Conservation (phyloP, 2,113 vertebrate genomes). For the Amazona guildingii region DNA sequence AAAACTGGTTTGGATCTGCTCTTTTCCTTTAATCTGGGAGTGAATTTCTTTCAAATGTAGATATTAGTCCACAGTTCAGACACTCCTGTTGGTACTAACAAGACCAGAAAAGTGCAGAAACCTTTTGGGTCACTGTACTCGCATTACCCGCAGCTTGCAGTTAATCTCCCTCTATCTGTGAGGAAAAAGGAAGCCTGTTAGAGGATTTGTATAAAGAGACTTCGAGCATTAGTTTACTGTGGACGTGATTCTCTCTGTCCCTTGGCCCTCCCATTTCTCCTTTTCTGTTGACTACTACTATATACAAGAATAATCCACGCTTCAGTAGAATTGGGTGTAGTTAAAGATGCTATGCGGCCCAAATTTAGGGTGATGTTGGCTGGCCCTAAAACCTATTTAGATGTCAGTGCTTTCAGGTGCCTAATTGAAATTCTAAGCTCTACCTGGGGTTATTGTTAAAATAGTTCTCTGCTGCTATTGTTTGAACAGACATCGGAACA, state of each 20-base stretch:
- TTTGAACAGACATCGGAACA: not conserved
- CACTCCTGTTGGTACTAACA: rapidly evolving
- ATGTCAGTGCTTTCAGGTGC: not conserved
- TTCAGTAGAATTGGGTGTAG: not conserved
- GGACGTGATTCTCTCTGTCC: not conserved
- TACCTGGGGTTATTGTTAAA: not conserved
- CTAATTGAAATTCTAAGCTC: not conserved
- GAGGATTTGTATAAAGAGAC: not conserved
- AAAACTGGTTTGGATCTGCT: not conserved
- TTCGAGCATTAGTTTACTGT: not conserved
- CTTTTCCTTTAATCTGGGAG: not conserved
- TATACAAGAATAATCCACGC: not conserved
- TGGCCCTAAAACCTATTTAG: not conserved
- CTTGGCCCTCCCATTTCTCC: not conserved
- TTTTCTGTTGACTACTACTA: not conserved
- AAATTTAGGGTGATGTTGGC: not conserved
- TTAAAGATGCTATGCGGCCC: not conserved
- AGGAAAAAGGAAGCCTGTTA: not conserved
- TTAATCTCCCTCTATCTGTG: not conserved
- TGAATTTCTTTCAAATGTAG: not conserved
- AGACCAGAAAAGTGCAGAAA: not conserved
- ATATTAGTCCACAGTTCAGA: not conserved
- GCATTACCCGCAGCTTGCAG: rapidly evolving
- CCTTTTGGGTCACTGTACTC: not conserved
- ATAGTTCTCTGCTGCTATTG: not conserved